Evolutionary conservation across 2,888 invertebrate genomes (phyloP), one percentile per base, ranked within the genome.

Genomic region (Zygothrica quintamaculata): DNA sequence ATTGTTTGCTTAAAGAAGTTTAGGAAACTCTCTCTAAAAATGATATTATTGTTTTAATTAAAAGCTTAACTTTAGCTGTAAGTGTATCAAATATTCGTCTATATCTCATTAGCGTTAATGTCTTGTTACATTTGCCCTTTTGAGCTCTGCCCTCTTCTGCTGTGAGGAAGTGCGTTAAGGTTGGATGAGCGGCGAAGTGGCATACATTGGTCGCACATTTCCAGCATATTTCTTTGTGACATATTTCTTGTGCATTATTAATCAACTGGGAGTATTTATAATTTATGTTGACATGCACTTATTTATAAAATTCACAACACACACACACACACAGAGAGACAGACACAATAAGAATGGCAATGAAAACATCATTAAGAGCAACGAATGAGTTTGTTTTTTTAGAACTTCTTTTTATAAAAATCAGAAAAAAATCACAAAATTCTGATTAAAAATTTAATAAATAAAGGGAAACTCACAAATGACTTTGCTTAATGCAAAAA

Each of bases 201-300:
- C 9, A 7, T 34, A 15, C 33, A 47, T 26, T 42, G 40, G 53
- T 22, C 48, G 26, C 18, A 47, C 65, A 71, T 65, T 22, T 74
- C 46, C 51, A 43, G 37, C 57, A 71, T 86, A 69, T 70, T 85
- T 80, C 84, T 80, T 84, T 68, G 72, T 86, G 77, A 80, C 81
- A 77, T 80, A 74, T 80, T 58, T 52, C 69, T 65, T 72, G 62
- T 71, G 70, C 75, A 81, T 87, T 82, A 87, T 82, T 82, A 82
- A 82, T 82, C 87, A 82, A 82, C 70, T 61, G 81, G 65, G 82
- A 65, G 65, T 62, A 75, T 87, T 77, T 74, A 79, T 75, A 87
- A 84, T 82, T 84, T 77, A 82, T 84, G 87, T 84, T 77, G 82
- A 81, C 81, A 73, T 80, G 80, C 77, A 86, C 74, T 84, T 84